phyloP scores from a whole-genome alignment of 1,140 invertebrate genomes.

The Nomia melanderi region DNA sequence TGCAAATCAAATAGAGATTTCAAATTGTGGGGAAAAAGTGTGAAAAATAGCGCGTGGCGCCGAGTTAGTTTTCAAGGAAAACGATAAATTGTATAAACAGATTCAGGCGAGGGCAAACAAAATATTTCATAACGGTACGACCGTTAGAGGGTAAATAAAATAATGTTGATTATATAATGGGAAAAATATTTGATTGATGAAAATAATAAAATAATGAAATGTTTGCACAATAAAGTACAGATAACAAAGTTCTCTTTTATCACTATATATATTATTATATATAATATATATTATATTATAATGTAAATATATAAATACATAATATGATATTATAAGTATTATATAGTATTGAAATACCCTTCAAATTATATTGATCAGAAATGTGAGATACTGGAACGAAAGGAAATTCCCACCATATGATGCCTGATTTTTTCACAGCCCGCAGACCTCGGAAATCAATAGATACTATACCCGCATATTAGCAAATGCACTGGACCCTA shows the following conservation, averaged over 20 bases:
- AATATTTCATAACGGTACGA: neutral
- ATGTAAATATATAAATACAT: too few species aligned
- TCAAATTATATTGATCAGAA: too few species aligned
- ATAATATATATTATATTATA: too few species aligned
- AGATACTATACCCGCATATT: conserved; percentile 13
- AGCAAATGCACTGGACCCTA: neutral
- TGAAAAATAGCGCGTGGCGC: neutral
- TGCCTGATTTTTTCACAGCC: neutral
- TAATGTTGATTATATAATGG: neutral
- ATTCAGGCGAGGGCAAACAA: neutral
- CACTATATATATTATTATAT: too few species aligned
- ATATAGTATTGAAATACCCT: too few species aligned
- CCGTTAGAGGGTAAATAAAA: too few species aligned
- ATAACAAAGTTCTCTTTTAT: too few species aligned
- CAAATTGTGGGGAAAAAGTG: neutral
- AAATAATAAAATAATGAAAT: too few species aligned
- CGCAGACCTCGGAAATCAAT: neutral
- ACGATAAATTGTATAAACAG: neutral
- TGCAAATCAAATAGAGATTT: neutral
- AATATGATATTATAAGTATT: too few species aligned
- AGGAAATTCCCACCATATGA: neutral
- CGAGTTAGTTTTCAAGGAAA: neutral
- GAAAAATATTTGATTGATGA: too few species aligned
- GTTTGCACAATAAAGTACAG: too few species aligned
- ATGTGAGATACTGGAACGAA: neutral